Percentiles rank a stretch among this genome's conserved stretches.
Evolutionary conservation across 2,797 vertebrate genomes (phyloP).

Genomic region (Buceros bicornis): DNA sequence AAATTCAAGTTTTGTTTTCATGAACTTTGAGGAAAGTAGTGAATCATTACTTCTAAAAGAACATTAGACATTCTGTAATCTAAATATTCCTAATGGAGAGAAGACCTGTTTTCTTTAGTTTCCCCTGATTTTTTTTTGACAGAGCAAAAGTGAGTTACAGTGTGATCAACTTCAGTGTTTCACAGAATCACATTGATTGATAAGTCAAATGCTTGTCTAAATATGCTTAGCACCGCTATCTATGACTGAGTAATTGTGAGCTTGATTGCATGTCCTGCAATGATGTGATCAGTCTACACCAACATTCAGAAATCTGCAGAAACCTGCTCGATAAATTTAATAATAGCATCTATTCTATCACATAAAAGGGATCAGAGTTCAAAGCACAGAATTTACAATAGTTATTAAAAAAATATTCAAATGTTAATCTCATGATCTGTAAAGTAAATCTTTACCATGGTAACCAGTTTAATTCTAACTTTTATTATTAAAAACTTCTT

Average conservation of each 20-base stretch:
- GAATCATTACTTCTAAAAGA: neutral
- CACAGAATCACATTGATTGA: conserved; percentile 14
- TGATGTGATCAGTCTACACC: neutral
- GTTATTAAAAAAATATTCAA: neutral
- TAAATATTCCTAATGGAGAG: neutral
- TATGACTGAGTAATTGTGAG: conserved; percentile 2
- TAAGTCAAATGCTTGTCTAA: conserved; percentile 48
- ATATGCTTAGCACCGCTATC: conserved; percentile 1
- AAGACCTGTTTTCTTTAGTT: neutral
- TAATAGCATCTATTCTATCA: neutral
- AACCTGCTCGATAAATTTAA: neutral
- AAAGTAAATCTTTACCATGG: neutral
- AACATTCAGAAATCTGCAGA: neutral
- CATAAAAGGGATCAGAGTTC: neutral
- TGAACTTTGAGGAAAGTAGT: neutral
- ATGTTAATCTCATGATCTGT: neutral
- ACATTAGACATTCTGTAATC: neutral
- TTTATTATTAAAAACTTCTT: neutral
- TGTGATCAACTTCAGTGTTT: neutral
- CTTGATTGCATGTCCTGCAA: neutral
- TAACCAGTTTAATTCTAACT: neutral
- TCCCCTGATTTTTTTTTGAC: neutral
- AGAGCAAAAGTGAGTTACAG: neutral
- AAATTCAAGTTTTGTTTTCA: neutral
- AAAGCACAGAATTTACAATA: neutral